phyloP scores from a whole-genome alignment of 2,797 vertebrate species.

The Enteromius fasciolatus region DNA sequence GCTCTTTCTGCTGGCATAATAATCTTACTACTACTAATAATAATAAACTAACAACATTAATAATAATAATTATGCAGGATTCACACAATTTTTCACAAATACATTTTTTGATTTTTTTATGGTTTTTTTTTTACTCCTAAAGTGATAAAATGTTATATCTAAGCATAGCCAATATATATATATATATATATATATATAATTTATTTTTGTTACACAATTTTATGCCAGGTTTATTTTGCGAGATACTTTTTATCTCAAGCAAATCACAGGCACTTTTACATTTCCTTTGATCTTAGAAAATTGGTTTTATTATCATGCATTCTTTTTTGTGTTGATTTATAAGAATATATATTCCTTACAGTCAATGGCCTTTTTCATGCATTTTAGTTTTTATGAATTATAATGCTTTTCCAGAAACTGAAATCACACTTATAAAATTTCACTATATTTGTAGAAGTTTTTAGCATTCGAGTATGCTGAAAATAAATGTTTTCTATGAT shows the following conservation, averaged over 20 bases:
- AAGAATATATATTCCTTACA: neutral
- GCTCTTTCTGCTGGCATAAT: neutral
- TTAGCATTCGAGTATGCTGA: neutral
- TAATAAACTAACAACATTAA: neutral
- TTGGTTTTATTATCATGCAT: no score
- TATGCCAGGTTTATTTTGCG: no score
- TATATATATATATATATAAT: no score
- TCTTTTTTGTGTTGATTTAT: no score
- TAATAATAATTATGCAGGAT: neutral
- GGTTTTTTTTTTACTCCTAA: neutral
- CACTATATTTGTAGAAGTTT: neutral
- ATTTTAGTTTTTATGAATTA: neutral
- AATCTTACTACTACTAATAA: neutral
- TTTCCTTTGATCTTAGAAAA: no score
- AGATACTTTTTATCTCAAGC: no score
- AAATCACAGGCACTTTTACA: no score
- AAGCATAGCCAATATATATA: neutral
- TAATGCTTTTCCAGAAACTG: neutral
- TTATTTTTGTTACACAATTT: no score
- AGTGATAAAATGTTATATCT: neutral
- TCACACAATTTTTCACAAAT: neutral
- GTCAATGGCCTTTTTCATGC: neutral
- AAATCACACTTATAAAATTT: neutral
- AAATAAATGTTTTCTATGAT: neutral
- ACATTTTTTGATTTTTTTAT: neutral